phyloP scores from a whole-genome alignment of 2,888 invertebrate species.

The Bombylius major region DNA sequence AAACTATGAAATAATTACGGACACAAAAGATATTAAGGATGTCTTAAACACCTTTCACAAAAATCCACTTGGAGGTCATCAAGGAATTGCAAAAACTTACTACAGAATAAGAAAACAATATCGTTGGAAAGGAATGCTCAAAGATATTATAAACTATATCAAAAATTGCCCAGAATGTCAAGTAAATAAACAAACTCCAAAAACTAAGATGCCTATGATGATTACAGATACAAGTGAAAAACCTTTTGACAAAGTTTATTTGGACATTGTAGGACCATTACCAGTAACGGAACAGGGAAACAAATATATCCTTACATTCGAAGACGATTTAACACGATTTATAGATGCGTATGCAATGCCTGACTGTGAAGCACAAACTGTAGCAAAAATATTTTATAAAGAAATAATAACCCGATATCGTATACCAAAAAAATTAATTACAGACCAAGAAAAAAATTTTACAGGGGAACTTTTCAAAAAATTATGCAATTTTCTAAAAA shows the following conservation, averaged over 20 bases:
- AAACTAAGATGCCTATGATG: not conserved
- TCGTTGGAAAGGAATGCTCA: no score
- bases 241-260: slow-evolving; percentile 5
- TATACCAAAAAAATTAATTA: not conserved
- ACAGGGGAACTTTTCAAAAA: not conserved
- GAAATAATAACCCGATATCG: not conserved
- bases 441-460: slow-evolving; percentile 5
- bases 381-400: not conserved
- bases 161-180: not conserved
- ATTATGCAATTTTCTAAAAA: no score
- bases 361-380: not conserved
- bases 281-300: not conserved
- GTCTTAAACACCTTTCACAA: no score
- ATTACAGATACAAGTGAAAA: not conserved
- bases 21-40: no score
- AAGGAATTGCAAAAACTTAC: not conserved
- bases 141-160: not conserved
- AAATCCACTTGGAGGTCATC: not conserved
- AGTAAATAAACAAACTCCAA: not conserved
- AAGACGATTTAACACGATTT: slow-evolving; percentile 2
- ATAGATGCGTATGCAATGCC: not conserved
- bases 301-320: not conserved
- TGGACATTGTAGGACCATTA: slow-evolving; percentile 5
- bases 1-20: no score
- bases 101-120: no score